These are phyloP conservation scores for Platorchestia sp. DNA, from an alignment of 1,140 invertebrate species.

Conservation along the genomic window DNA sequence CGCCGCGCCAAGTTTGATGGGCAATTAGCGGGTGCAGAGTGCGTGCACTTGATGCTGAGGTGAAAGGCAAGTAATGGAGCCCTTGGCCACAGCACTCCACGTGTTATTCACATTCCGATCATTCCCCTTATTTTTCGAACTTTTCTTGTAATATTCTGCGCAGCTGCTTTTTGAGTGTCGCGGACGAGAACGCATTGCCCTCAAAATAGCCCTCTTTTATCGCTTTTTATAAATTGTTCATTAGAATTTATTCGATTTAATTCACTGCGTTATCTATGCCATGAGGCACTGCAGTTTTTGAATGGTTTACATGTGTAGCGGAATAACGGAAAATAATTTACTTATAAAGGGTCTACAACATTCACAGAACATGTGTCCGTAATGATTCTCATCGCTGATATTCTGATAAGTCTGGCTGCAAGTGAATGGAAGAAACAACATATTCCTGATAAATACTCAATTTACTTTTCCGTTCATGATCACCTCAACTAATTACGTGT, in stretches of 20 bases:
- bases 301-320: background rate
- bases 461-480: background rate
- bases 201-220: background rate
- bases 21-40: conserved; percentile 36
- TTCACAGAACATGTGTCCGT: background rate
- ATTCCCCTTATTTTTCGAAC: background rate
- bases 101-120: background rate
- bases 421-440: background rate
- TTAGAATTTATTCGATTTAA: background rate
- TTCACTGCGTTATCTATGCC: too few species aligned
- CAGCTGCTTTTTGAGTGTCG: background rate
- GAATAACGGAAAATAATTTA: background rate
- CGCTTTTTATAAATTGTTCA: background rate
- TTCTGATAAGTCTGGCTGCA: background rate
- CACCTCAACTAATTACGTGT: background rate
- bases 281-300: background rate
- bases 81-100: background rate
- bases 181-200: too few species aligned
- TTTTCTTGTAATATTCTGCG: background rate
- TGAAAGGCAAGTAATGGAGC: background rate
- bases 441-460: background rate
- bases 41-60: background rate
- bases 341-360: background rate
- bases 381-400: background rate
- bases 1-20: conserved; percentile 12